phyloP scores from a whole-genome alignment of 2,113 vertebrate genomes.

The Malurus alboscapulatus region DNA sequence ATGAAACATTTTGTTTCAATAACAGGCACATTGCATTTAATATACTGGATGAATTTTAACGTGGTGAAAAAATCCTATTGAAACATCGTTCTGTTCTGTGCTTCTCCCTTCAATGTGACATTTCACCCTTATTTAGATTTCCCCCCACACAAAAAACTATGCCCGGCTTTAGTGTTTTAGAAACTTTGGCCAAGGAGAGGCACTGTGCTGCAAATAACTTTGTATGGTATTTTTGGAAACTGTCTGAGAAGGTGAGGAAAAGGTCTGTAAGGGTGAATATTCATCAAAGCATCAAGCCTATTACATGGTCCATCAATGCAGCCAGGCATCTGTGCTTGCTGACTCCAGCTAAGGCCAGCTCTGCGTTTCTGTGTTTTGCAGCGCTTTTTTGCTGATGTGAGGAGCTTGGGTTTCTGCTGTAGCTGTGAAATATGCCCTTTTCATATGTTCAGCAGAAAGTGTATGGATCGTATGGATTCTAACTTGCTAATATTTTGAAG shows the following conservation, averaged over 20 bases:
- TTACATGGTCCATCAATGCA: background rate
- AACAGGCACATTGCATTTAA: background rate
- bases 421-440: conserved; percentile 5
- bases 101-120: background rate
- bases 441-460: conserved; percentile 23
- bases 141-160: background rate
- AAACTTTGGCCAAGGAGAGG: background rate
- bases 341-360: background rate
- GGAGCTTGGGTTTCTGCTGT: conserved; percentile 23
- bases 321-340: background rate
- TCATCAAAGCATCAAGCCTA: background rate
- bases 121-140: background rate
- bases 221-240: background rate
- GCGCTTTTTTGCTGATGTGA: conserved; percentile 26
- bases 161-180: background rate
- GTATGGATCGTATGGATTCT: background rate
- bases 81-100: background rate
- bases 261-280: background rate
- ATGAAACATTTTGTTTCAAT: background rate
- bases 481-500: background rate
- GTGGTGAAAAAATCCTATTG: background rate
- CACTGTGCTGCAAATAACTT: background rate
- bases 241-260: background rate
- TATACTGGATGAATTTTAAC: background rate
- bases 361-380: background rate